Evolutionary conservation across 1,140 invertebrate genomes (phyloP).

Genomic region (Monochamus saltuarius): DNA sequence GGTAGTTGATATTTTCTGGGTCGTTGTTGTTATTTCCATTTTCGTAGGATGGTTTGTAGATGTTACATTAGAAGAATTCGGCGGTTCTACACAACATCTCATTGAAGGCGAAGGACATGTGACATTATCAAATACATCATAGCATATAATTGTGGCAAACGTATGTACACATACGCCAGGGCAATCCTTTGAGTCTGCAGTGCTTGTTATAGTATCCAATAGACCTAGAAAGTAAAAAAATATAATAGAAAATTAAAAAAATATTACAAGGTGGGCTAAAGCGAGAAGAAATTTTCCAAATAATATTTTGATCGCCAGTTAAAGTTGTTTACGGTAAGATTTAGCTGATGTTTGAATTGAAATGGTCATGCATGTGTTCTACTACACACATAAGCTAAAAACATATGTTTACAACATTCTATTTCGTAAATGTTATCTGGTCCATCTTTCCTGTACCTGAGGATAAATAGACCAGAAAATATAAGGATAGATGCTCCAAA

Average conservation of each 20-base stretch:
- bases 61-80: slow-evolving; percentile 32
- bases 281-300: no score
- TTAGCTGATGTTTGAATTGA: no score
- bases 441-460: no score
- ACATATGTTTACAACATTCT: no score
- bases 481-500: no score
- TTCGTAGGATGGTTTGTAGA: slow-evolving; percentile 48
- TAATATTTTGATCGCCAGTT: no score
- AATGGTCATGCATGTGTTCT: no score
- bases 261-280: no score
- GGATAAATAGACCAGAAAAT: no score
- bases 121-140: slow-evolving; percentile 78
- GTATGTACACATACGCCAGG: slow-evolving; percentile 83
- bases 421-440: no score
- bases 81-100: slow-evolving; percentile 78
- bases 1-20: slow-evolving; percentile 43
- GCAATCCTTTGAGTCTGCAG: slow-evolving; percentile 78
- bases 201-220: slow-evolving; percentile 78
- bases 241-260: neutral
- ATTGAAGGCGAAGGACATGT: slow-evolving; percentile 74
- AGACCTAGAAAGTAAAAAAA: slow-evolving; percentile 60
- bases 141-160: slow-evolving; percentile 78
- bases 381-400: no score
- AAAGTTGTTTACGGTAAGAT: no score
- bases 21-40: slow-evolving; percentile 47